Evolutionary conservation across 2,888 invertebrate genomes (phyloP).

Genomic region (Mactromeris polynyma): DNA sequence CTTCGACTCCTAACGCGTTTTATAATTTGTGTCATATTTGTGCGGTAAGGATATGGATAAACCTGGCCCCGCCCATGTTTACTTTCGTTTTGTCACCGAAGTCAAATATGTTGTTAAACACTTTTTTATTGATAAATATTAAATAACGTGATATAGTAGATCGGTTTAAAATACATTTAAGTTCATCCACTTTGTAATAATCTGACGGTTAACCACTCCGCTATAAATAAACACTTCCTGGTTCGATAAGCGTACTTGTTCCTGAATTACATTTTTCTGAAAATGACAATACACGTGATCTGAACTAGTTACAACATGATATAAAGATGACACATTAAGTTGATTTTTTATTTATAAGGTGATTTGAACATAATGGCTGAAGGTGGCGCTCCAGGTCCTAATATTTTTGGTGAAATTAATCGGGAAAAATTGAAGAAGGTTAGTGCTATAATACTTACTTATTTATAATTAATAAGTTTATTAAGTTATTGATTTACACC

Average conservation of each 20-base stretch:
- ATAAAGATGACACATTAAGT: background rate
- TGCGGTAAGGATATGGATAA: no score
- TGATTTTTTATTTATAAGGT: background rate
- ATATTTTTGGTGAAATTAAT: background rate
- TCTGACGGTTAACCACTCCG: no score
- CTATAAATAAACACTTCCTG: background rate
- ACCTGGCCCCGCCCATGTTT: no score
- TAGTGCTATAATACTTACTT: background rate
- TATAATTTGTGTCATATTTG: no score
- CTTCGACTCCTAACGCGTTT: no score
- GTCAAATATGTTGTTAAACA: no score
- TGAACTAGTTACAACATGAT: background rate
- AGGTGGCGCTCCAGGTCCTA: background rate
- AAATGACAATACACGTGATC: background rate
- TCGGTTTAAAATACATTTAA: no score
- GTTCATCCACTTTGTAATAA: no score
- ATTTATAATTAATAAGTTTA: background rate
- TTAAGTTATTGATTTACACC: background rate
- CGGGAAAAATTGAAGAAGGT: background rate
- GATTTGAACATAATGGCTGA: background rate
- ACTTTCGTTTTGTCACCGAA: no score
- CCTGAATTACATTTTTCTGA: background rate
- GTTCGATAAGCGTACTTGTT: background rate
- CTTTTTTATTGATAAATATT: no score
- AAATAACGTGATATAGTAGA: no score